A percentile compares a stretch with the other conserved stretches of the same genome.
Evolutionary conservation across 2,113 vertebrate species (phyloP).

Genomic region (Ceyx margarethae): DNA sequence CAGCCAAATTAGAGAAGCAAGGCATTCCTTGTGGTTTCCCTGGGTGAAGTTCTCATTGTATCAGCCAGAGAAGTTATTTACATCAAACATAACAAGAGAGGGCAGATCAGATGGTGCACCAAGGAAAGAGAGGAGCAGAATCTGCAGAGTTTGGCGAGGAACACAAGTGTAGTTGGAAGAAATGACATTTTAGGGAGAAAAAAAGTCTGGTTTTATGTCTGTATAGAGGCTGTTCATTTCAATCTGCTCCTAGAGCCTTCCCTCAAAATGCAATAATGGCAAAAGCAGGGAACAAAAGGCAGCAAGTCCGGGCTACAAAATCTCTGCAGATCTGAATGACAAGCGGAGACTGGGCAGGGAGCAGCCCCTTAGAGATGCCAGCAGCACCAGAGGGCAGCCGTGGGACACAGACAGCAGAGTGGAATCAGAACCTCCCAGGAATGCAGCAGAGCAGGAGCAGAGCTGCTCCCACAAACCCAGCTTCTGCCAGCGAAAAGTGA

Average conservation of each 20-base stretch:
- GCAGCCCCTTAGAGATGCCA: background rate
- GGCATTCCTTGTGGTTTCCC: background rate
- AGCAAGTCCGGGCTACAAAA: background rate
- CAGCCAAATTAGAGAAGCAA: background rate
- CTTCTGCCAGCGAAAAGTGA: background rate
- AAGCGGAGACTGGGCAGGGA: fast-evolving
- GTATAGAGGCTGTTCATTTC: background rate
- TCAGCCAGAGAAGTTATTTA: fast-evolving
- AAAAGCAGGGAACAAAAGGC: background rate
- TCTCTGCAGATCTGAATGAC: background rate
- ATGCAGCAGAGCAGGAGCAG: fast-evolving
- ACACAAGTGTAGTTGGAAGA: background rate
- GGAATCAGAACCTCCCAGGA: fast-evolving
- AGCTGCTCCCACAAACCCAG: background rate
- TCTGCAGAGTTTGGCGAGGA: background rate
- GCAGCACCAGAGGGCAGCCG: slow-evolving; percentile 20
- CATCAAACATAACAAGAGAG: background rate
- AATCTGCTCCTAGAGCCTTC: background rate
- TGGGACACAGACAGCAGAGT: background rate
- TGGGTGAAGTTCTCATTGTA: background rate
- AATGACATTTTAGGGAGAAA: background rate
- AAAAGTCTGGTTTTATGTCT: background rate
- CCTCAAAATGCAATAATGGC: background rate
- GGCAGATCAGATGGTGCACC: background rate
- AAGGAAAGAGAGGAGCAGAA: background rate